Base-by-base conservation (phyloP, 2,888 invertebrate species). In the Drosophila mulleri region DNA sequence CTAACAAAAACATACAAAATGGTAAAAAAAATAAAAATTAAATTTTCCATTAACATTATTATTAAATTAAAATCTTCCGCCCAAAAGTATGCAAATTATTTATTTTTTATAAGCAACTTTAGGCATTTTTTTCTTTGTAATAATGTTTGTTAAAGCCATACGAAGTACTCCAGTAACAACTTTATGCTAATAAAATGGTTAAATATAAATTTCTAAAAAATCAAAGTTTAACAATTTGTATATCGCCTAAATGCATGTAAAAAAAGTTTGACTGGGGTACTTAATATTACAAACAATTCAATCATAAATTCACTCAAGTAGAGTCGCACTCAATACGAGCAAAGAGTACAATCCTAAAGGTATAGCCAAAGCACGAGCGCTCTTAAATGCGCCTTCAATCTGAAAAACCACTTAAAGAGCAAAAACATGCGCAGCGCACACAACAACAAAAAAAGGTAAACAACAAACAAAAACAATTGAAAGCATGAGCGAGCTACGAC, bases 401-500 rank as follows among this genome's bases (percentile, higher is more conserved):
- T 23, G 3, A 18, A 60, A 57, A 16, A 0, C 1, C 16, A 57
- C 57, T 58, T 42, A 44, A 54, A 71, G 56, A 44, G 61, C 29
- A 37, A 47, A 44, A 57, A 29, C 29, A 66, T 74, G 68, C 62
- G 63, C 62, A 65, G 32, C 56, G 48, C 54, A 3, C 39, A 29
- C 3, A 23, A 20, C 20, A 64, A 64, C 20, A 47, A 47, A 57
- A 77, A 79, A 79, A 80, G 52, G 83, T 75, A 82, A 80, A 82
- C 83, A 80, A 71, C 58, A 12, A 4, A 8, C 29, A 67, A 66
- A 50, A 16, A 9, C 53, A 60, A 74, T 79, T 79, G 79, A 74
- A 69, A 2, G 56, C 75, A 45, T 45, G 59, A 18, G n/a, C 48
- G 32, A 12, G 44, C 57, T 18, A 54, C 70, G 65, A 42, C 56